Evolutionary conservation across 2,113 vertebrate species (phyloP), one percentile per base, ranked within the genome.

Genomic region (Peucedramus taeniatus): DNA sequence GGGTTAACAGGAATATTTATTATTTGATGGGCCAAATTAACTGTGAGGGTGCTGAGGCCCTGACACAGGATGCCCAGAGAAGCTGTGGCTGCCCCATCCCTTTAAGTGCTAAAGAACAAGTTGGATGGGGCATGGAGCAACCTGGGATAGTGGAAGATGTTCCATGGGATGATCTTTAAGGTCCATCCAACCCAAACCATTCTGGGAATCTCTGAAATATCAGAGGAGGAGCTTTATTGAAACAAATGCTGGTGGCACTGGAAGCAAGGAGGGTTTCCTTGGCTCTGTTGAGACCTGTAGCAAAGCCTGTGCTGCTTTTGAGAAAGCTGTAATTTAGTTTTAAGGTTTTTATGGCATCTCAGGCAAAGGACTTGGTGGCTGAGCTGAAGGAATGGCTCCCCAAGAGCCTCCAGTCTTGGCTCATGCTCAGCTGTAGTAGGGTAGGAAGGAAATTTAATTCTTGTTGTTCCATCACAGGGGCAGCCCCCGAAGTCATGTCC

Each of bases 101-200:
- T 47, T 4, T 7, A 0, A 18, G 6, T 40, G 78, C 1, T 4
- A 47, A 83, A 60, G 45, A 30, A 1, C 53, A 60, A 53, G 39
- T 0, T 68, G 60, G 60, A 27, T 0, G 0, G 15, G 35, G 35
- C 8, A 57, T 44, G 50, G 51, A 74, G 60, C 23, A 21, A 0
- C 33, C 60, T 60, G 53, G n/a, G 23, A 11, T 0, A 4, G 61
- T 30, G 28, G 61, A 7, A 75, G 6, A 13, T 60, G 39, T 22
- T 24, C 86, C 87, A 37, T 0, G 0, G 68, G 33, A 24, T 45
- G 45, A 45, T 14, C 20, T 60, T 74, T 50, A 31, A 59, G 10
- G 15, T 51, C 13, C 15, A 27, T 57, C 27, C 37, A 74, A 24
- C 37, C 19, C 59, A 44, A 81, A 50, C 18, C 19, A 5, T 33